These are phyloP conservation scores for Papilio helenus DNA, from an alignment of 1,140 invertebrate species.

Conservation along the genomic window DNA sequence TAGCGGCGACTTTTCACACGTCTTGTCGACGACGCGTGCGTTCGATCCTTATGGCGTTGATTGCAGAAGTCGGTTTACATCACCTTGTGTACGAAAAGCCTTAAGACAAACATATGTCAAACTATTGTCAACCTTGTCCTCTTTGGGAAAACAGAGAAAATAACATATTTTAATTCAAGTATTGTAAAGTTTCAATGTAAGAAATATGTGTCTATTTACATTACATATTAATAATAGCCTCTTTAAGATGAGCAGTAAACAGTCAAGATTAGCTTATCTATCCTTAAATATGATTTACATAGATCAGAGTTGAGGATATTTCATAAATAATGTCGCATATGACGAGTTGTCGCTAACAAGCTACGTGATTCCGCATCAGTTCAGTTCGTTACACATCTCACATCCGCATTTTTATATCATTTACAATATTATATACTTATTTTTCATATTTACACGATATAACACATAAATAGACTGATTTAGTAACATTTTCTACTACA, in stretches of 20 bases:
- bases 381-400: slow-evolving; percentile 11
- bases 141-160: too few species aligned
- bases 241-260: background rate
- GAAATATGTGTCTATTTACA: too few species aligned
- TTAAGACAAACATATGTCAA: too few species aligned
- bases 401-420: slow-evolving; percentile 3
- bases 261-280: background rate
- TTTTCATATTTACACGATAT: background rate
- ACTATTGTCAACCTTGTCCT: too few species aligned
- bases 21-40: too few species aligned
- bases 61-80: too few species aligned
- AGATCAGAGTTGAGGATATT: background rate
- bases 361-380: slow-evolving; percentile 22
- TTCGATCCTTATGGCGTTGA: too few species aligned
- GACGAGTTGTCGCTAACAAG: slow-evolving; percentile 1
- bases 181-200: too few species aligned
- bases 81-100: too few species aligned
- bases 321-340: background rate
- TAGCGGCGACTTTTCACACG: too few species aligned
- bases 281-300: background rate
- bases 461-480: background rate
- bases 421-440: background rate
- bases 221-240: too few species aligned
- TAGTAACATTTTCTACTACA: background rate
- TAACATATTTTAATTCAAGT: too few species aligned